Conservation (phyloP, 2,113 vertebrate genomes). For the Alosa alosa region DNA sequence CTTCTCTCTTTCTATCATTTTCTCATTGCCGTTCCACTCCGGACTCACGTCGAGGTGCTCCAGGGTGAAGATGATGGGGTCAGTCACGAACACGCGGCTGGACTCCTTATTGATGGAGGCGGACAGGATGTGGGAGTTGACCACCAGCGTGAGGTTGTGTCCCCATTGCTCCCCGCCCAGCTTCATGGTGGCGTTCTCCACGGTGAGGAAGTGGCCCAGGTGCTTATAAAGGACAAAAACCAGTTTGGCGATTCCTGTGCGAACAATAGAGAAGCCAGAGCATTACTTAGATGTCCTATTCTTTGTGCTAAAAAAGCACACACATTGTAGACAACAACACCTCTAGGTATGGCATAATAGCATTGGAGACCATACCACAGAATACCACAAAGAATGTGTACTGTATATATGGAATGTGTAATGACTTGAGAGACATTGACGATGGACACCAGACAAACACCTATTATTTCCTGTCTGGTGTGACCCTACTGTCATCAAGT, state of each 20-base stretch:
- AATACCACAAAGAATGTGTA: too few relatives aligned
- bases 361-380: too few relatives aligned
- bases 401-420: neutral
- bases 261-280: constrained; percentile 34
- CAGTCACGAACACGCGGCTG: constrained; percentile 91
- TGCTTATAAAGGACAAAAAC: constrained; percentile 98
- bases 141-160: constrained; percentile 88
- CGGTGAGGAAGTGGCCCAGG: constrained; percentile 93
- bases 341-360: neutral
- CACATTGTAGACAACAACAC: neutral
- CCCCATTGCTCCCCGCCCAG: constrained; percentile 76
- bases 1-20: neutral
- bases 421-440: neutral
- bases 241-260: constrained; percentile 89
- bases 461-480: neutral
- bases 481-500: neutral
- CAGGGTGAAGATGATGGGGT: constrained; percentile 93
- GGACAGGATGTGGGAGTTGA: constrained; percentile 96
- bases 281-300: neutral
- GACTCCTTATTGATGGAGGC: constrained; percentile 99
- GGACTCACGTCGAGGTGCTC: constrained; percentile 95
- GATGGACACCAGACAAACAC: neutral
- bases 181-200: constrained; percentile 92
- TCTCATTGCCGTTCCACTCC: neutral
- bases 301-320: neutral